Percentiles rank a stretch among this genome's conserved stretches.
Conservation (phyloP, 2,113 vertebrate species). For the Otis tarda region DNA sequence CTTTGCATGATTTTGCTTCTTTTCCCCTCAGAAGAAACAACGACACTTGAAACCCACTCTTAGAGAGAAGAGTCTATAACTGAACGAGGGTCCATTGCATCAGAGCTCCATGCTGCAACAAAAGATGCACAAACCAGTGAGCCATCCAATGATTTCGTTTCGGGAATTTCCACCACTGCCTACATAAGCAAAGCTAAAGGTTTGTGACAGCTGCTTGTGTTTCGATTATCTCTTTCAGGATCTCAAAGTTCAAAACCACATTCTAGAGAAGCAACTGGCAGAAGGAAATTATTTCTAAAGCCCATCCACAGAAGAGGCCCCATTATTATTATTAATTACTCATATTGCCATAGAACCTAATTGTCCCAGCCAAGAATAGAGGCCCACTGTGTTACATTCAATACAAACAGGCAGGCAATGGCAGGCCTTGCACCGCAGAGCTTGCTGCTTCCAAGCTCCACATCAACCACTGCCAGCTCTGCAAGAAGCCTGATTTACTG, state of each 20-base stretch:
- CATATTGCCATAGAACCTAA: constrained; percentile 27
- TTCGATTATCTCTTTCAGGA: constrained; percentile 18
- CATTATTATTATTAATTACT: constrained; percentile 62
- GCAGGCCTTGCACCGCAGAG: background rate
- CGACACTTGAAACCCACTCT: background rate
- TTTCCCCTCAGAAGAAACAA: background rate
- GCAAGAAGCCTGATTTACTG: background rate
- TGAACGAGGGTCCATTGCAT: background rate
- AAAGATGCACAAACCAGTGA: constrained; percentile 10
- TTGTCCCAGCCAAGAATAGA: constrained; percentile 18
- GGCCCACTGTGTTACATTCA: background rate
- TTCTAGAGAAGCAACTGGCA: constrained; percentile 55
- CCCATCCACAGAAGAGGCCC: background rate
- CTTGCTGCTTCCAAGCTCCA: background rate
- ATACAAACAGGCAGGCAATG: background rate
- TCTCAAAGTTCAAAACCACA: constrained; percentile 57
- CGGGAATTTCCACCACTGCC: constrained; percentile 11
- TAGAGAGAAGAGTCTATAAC: background rate
- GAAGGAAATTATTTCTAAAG: constrained; percentile 54
- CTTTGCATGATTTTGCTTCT: background rate
- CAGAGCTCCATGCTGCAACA: background rate
- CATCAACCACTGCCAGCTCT: background rate
- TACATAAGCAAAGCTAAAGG: constrained; percentile 53
- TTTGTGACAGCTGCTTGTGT: constrained; percentile 57
- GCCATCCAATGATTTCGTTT: background rate